Evolutionary conservation across 1,140 invertebrate genomes (phyloP).

Genomic region (honey bee (Apis mellifera)): DNA sequence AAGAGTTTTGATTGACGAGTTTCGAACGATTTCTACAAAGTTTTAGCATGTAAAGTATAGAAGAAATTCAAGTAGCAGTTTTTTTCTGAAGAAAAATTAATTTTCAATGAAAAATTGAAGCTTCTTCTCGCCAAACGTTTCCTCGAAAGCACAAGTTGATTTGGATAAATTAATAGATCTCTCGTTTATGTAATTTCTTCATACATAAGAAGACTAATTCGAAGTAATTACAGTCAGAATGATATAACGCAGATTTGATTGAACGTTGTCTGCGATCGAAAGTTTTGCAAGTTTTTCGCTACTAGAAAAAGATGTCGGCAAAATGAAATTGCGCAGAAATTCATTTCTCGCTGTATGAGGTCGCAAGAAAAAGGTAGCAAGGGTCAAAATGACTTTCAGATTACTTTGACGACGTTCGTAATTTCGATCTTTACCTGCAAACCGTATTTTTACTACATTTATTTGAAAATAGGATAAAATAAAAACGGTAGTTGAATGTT

Average conservation of each 20-base stretch:
- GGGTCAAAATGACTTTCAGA: not conserved
- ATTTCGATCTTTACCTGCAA: not conserved
- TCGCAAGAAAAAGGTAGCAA: not conserved
- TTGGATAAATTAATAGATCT: too few relatives aligned
- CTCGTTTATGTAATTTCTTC: not conserved
- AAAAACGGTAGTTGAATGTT: too few relatives aligned
- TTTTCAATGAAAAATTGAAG: not conserved
- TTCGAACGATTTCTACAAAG: conserved; percentile 12
- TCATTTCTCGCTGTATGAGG: not conserved
- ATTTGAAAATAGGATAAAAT: not conserved
- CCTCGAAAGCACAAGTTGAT: too few relatives aligned
- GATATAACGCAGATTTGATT: not conserved
- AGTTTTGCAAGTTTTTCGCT: not conserved
- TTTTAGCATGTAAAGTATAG: conserved; percentile 42
- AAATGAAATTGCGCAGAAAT: not conserved
- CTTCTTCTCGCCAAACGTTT: not conserved
- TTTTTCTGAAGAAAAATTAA: conserved; percentile 1
- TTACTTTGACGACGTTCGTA: not conserved
- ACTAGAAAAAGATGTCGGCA: not conserved
- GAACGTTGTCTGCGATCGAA: not conserved
- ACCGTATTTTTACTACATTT: not conserved
- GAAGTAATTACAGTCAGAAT: not conserved
- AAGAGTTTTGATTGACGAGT: too few relatives aligned
- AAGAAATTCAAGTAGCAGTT: conserved; percentile 25
- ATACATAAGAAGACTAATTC: not conserved